Base-by-base conservation (phyloP, 2,888 invertebrate genomes). In the Orthosia incerta region DNA sequence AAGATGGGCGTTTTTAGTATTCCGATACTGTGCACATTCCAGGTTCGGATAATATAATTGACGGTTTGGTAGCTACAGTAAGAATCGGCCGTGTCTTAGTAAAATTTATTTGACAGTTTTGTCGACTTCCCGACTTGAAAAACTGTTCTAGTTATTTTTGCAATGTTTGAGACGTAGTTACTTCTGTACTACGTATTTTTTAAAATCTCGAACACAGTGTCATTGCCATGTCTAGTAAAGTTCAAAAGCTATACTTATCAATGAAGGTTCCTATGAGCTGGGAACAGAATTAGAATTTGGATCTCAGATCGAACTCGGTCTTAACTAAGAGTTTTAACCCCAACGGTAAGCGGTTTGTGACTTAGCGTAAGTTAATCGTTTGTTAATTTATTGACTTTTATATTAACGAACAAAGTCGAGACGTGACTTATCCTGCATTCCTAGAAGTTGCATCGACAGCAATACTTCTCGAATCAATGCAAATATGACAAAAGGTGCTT, bases 401-500 rank as follows among this genome's bases (percentile, higher is more conserved):
- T 20, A 60, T 56, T 45, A 18, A 55, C 48, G 63, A 71, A 67
- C 55, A 69, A 78, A 69, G 59, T 72, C 63, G 55, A 77, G 65
- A 73, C 65, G 67, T 74, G 75, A 74, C 71, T 71, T 70, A 48
- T 74, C 55, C 51, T 59, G 50, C 20, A 71, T 76, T 78, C 62
- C 46, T 12, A 66, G 59, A 76, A 74, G 60, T 79, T 46, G 53
- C 51, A 63, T 66, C 31, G 48, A 62, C 72, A 53, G 57, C 39
- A 31, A 70, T 66, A 71, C 55, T 77, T 86, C 56, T 70, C 45
- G 51, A 67, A 74, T 81, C 60, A 72, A 74, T 56, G 48, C 31
- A 72, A 79, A 65, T 62, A 84, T 82, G 70, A 79, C 73, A 76
- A 83, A 84, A 81, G 88, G 87, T 88, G 88, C 88, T 88, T 87